Evolutionary conservation across 2,797 vertebrate genomes (phyloP), one percentile per base, ranked within the genome.

Genomic region (Liasis olivaceus): DNA sequence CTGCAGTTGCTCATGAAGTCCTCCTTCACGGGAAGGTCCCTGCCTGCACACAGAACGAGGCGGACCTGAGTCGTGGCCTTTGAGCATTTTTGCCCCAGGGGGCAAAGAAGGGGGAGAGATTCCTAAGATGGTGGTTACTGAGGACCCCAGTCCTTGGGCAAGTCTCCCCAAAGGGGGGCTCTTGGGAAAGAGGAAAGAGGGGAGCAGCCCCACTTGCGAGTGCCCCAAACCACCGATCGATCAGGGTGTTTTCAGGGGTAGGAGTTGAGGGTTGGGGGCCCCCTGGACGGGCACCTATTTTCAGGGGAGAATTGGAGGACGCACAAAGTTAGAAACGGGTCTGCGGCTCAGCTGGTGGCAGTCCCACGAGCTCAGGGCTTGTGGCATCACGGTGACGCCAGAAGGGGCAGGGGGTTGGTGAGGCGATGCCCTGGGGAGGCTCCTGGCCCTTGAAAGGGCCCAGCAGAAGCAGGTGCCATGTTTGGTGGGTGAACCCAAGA

Each of bases 1-100:
- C 0, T 1, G 0, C 22, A 22, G 0, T 51, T 51, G 51, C 51
- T 51, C 51, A 4, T 4, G 51, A 51, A 51, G 51, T 51, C 51
- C 4, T 7, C 6, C 0, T 2, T 51, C 51, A 51, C 7, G 0
- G 0, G 3, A 20, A 42, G 1, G 9, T 81, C 0, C 3, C 0
- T 24, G 20, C 0, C 72, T 81, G 36, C 0, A 0, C 36, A 81
- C 17, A 47, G 20, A 81, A 22, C 66, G 66, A 17, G 66, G 36
- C 66, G 42, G 36, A 47, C 8, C 36, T 11, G 20, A 81, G 72
- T 47, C 3, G 31, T 51, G 3, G 17, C 36, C 72, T 11, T 0
- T 8, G 72, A 1, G 17, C 36, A 2, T 77, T 77, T 77, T 31
- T 6, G 9, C 3, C 0, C 5, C 51, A 7, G 31, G 69, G 15